Evolutionary conservation across 2,113 vertebrate species (phyloP).

Genomic region (Symphodus melops): DNA sequence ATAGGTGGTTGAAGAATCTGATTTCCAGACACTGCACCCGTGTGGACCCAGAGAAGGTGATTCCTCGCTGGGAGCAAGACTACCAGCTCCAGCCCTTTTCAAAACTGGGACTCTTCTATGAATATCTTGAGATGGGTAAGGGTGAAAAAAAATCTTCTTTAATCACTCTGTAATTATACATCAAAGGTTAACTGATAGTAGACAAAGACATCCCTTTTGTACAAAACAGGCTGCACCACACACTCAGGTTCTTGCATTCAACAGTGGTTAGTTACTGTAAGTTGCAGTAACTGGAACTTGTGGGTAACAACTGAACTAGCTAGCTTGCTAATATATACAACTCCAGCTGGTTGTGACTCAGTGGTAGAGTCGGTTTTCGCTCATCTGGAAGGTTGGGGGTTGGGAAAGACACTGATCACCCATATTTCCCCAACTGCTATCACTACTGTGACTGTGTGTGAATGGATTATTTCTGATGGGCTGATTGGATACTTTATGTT

Average conservation of each 20-base stretch:
- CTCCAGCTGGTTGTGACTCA: too few relatives aligned
- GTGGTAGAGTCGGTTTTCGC: too few relatives aligned
- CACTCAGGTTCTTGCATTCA: too few relatives aligned
- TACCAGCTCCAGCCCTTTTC: conserved; percentile 88
- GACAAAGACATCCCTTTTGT: too few relatives aligned
- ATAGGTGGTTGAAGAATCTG: conserved; percentile 93
- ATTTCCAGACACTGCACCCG: conserved; percentile 82
- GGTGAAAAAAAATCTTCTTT: not conserved
- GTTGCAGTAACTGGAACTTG: not conserved
- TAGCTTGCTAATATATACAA: not conserved
- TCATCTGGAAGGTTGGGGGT: too few relatives aligned
- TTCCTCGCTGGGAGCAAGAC: conserved; percentile 94
- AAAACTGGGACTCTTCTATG: conserved; percentile 92
- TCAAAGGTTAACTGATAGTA: not conserved
- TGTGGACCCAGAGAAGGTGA: conserved; percentile 77
- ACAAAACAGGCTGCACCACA: conserved; percentile 5
- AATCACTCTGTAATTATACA: not conserved
- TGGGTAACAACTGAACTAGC: not conserved
- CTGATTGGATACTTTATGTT: too few relatives aligned
- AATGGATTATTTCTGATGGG: too few relatives aligned
- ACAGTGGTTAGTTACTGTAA: too few relatives aligned
- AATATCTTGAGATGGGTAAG: conserved; percentile 98
- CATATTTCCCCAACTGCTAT: too few relatives aligned
- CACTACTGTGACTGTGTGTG: too few relatives aligned
- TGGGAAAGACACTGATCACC: too few relatives aligned